phyloP scores from a whole-genome alignment of 1,140 invertebrate species.

The Spodoptera frugiperda region DNA sequence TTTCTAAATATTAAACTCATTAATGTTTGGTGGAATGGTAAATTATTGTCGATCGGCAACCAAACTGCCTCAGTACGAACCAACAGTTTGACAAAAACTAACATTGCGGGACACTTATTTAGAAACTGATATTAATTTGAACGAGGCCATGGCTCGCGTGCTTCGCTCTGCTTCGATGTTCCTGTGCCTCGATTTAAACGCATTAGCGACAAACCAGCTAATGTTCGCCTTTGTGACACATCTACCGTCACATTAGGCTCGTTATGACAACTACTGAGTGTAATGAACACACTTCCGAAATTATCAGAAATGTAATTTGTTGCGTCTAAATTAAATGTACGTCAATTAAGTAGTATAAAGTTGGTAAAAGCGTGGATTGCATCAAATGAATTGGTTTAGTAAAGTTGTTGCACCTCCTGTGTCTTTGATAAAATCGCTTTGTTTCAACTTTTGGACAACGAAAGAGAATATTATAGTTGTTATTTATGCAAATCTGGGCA shows the following conservation, averaged over 20 bases:
- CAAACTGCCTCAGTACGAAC: constrained; percentile 35
- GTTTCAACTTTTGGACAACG: constrained; percentile 35
- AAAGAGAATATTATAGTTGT: constrained; percentile 62
- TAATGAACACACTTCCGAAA: too few species aligned
- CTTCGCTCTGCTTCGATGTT: constrained; percentile 47
- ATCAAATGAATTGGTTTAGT: too few species aligned
- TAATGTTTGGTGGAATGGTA: constrained; percentile 14
- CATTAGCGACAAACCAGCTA: constrained; percentile 40
- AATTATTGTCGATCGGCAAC: constrained; percentile 31
- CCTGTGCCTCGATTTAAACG: constrained; percentile 43
- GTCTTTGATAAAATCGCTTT: constrained; percentile 21
- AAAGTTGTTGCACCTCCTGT: too few species aligned
- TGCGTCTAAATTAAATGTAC: too few species aligned
- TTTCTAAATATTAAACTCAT: not conserved
- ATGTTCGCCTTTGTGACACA: constrained; percentile 3
- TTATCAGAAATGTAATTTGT: too few species aligned
- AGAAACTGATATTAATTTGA: constrained; percentile 81
- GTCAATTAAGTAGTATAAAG: too few species aligned
- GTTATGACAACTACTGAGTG: too few species aligned
- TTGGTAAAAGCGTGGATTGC: too few species aligned
- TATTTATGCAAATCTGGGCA: constrained; percentile 79
- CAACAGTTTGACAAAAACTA: constrained; percentile 55
- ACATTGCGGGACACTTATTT: constrained; percentile 71
- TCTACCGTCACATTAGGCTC: too few species aligned
- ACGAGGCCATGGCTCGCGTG: constrained; percentile 73